Evolutionary conservation across 2,797 vertebrate species (phyloP), one percentile per base, ranked within the genome.

Genomic region (Momotus momota): DNA sequence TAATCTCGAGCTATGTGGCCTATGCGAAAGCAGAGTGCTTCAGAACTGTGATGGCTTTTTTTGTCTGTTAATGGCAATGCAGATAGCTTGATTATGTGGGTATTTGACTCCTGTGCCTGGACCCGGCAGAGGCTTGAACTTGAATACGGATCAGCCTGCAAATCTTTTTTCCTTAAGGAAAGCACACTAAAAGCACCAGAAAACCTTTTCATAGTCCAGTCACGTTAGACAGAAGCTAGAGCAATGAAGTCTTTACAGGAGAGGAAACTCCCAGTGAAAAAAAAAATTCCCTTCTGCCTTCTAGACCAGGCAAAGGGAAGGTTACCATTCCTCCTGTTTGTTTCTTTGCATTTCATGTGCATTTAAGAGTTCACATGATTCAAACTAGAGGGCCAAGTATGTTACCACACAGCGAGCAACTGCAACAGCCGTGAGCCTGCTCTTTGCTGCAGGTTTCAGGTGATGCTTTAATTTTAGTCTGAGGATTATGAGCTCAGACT

Each of bases 1-100:
- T 69, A 91, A 84, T 88, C 57, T 88, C 52, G 66, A 86, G 66
- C 82, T 60, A 74, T 43, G 48, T 58, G 54, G 73, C 58, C 62
- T 91, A 31, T 57, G 77, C 65, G 71, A 91, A 87, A 90, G 62
- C 31, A 31, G 51, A 73, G 27, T n/a, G 20, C 6, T 70, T 92
- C 78, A 92, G 62, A 70, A 79, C 13, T 13, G 51, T 25, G 55
- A 45, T 52, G 52, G 27, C 22, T 90, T 93, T 85, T 61, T 49
- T 85, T 43, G 33, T 40, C 43, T 86, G 23, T 55, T 90, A 86
- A 78, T 49, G 57, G 88, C 82, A 67, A 85, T 48, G 51, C 26
- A 46, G 60, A 48, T n/a, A 71, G 11, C 23, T 62, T 86, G 41
- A 64, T 58, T 49, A 54, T 4, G 3, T 41, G 10, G 1, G 10